These are phyloP conservation scores for Perccottus glenii DNA, from an alignment of 2,113 vertebrate species.

Conservation along the genomic window DNA sequence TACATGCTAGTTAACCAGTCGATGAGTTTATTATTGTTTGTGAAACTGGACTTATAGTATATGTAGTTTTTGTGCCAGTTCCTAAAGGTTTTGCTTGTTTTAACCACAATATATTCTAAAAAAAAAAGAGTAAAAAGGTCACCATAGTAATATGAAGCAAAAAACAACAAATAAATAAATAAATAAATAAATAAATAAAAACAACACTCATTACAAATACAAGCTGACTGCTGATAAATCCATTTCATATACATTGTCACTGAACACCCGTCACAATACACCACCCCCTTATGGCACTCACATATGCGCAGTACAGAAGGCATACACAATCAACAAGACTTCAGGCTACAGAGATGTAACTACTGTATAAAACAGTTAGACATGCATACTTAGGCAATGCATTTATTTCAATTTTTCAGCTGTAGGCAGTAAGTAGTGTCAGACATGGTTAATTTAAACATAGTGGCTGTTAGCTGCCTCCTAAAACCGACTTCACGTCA, in stretches of 20 bases:
- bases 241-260: conserved; percentile 29
- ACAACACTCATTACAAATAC: conserved; percentile 51
- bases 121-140: neutral
- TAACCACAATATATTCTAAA: no score
- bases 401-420: conserved; percentile 38
- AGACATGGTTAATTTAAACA: conserved; percentile 36
- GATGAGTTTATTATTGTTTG: no score
- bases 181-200: conserved; percentile 38
- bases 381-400: conserved; percentile 34
- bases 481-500: conserved; percentile 16
- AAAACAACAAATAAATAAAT: no score
- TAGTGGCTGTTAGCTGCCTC: conserved; percentile 11
- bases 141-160: no score
- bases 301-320: neutral
- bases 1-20: no score
- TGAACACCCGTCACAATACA: neutral
- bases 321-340: neutral
- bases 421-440: conserved; percentile 40
- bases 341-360: conserved; percentile 4
- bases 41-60: no score
- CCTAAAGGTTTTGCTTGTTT: no score
- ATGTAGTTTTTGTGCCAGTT: no score
- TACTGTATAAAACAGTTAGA: conserved; percentile 19
- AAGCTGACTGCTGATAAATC: conserved; percentile 34
- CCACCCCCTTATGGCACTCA: neutral